Conservation (phyloP, 64 coral and sea anemone species). For the Porites lutea region DNA sequence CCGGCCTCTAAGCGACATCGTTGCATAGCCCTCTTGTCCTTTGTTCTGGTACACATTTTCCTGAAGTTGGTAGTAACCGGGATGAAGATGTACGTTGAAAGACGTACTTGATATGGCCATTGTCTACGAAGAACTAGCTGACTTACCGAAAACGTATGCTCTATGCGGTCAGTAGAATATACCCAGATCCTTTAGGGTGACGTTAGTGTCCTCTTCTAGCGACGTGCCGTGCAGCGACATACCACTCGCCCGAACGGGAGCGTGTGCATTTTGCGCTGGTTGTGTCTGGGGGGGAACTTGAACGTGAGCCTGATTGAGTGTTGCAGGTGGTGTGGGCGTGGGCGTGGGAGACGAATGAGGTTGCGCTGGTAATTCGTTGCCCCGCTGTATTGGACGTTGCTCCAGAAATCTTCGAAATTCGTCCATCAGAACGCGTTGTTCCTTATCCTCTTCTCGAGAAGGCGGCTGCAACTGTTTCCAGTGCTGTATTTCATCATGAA, state of each 20-base stretch:
- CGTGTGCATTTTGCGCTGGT: background rate
- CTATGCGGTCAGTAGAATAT: background rate
- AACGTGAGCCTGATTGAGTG: background rate
- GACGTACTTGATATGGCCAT: background rate
- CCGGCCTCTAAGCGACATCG: background rate
- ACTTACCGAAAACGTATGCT: no score
- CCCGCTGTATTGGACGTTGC: no score
- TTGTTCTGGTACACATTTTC: background rate
- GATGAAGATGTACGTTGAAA: background rate
- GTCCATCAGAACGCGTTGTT: no score
- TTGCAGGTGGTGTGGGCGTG: no score
- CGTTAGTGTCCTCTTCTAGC: background rate
- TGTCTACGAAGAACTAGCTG: no score
- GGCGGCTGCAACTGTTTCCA: no score
- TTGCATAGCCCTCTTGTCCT: background rate
- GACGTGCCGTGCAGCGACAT: background rate
- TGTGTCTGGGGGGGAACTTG: background rate
- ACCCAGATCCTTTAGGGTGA: background rate
- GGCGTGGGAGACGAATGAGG: no score
- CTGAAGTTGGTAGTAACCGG: background rate
- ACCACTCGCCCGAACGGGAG: background rate
- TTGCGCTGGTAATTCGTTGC: no score
- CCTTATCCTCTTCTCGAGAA: no score
- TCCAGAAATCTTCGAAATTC: no score
- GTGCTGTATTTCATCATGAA: no score